Percentiles rank a stretch among this genome's conserved stretches.
Evolutionary conservation across 2,113 vertebrate genomes (phyloP).

Genomic region (Hepsetus odoe): DNA sequence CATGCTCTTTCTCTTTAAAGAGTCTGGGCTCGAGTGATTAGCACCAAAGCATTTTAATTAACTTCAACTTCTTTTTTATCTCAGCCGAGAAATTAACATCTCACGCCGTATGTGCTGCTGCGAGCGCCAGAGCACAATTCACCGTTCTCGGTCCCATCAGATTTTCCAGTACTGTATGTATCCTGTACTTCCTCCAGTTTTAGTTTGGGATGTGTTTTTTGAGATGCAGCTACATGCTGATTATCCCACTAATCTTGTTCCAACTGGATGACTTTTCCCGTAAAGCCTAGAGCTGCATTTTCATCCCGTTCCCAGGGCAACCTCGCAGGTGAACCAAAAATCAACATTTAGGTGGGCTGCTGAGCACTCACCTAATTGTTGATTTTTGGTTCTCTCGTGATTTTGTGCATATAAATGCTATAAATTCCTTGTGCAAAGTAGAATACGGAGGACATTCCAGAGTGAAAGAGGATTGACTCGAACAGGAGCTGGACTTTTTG

Average conservation of each 20-base stretch:
- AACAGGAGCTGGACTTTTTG: too few relatives aligned
- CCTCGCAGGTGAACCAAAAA: too few relatives aligned
- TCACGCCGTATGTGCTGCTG: slow-evolving; percentile 33
- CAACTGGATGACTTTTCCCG: not conserved
- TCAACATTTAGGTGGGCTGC: too few relatives aligned
- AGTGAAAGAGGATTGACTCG: too few relatives aligned
- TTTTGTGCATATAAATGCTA: too few relatives aligned
- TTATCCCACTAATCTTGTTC: too few relatives aligned
- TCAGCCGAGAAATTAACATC: slow-evolving; percentile 39
- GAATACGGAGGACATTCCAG: too few relatives aligned
- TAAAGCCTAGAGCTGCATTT: too few relatives aligned
- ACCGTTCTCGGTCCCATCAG: slow-evolving; percentile 11
- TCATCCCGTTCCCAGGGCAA: too few relatives aligned
- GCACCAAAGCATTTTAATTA: slow-evolving; percentile 52
- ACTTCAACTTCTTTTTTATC: slow-evolving; percentile 47
- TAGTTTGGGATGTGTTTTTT: not conserved
- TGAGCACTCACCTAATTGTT: too few relatives aligned
- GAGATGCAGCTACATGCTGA: not conserved
- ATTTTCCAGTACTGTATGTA: slow-evolving; percentile 7
- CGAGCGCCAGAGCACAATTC: slow-evolving; percentile 40
- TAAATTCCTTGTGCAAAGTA: too few relatives aligned
- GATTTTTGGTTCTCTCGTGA: too few relatives aligned
- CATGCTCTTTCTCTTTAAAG: slow-evolving; percentile 47
- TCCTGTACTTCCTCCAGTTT: not conserved
- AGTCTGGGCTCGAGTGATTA: slow-evolving; percentile 48